phyloP scores from a whole-genome alignment of 2,797 vertebrate species.

The Petrocephalus schoutedeni region DNA sequence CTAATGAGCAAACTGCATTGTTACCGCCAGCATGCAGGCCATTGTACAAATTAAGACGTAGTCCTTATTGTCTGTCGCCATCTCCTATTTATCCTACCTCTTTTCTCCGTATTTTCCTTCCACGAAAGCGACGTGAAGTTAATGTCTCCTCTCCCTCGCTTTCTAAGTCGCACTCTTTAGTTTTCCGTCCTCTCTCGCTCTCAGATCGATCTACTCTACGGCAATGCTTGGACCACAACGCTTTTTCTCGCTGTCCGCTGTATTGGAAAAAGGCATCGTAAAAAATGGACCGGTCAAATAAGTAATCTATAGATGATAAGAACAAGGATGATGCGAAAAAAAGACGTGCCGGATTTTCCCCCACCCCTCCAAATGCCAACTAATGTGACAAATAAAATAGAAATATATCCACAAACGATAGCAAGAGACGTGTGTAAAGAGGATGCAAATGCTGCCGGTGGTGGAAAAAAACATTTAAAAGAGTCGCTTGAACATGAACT shows the following conservation, averaged over 20 bases:
- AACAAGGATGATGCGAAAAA: constrained; percentile 11
- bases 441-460: constrained; percentile 8
- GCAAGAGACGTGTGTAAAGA: constrained; percentile 6
- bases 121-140: constrained; percentile 21
- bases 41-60: constrained; percentile 16
- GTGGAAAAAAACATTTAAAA: constrained; percentile 7
- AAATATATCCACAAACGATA: not conserved
- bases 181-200: constrained; percentile 27
- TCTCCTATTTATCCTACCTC: constrained; percentile 25
- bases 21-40: constrained; percentile 4
- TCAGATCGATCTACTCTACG: constrained; percentile 21
- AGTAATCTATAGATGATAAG: constrained; percentile 17
- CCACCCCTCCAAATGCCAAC: not conserved
- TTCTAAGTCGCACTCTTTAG: constrained; percentile 19
- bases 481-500: constrained; percentile 53
- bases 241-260: constrained; percentile 21
- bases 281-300: constrained; percentile 10
- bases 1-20: not conserved
- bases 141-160: constrained; percentile 23
- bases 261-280: constrained; percentile 11
- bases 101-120: constrained; percentile 25
- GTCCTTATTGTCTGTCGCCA: constrained; percentile 14
- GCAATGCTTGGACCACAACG: constrained; percentile 24
- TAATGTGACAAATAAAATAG: constrained; percentile 8
- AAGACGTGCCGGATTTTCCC: not conserved